Evolutionary conservation across 2,888 invertebrate genomes (phyloP).

Genomic region (Drosophila recens): DNA sequence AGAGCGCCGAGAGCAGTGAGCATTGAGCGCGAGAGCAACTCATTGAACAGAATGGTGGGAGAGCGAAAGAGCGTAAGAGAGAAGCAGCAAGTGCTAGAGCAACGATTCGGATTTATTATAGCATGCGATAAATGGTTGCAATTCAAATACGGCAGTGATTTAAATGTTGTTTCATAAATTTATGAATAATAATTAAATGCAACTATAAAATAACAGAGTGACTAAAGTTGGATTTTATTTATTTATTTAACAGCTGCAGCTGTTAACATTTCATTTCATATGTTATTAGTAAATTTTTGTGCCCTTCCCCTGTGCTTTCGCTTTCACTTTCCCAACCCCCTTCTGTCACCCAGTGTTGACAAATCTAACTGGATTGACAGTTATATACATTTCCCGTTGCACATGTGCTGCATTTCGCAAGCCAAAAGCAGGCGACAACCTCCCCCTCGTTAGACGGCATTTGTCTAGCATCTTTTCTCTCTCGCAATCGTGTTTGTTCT

Average conservation of each 20-base stretch:
- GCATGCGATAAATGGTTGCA: slow-evolving; percentile 60
- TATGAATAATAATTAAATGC: background rate
- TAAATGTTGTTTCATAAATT: background rate
- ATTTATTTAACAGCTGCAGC: slow-evolving; percentile 1
- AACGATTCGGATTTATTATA: slow-evolving; percentile 25
- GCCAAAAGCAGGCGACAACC: slow-evolving; percentile 17
- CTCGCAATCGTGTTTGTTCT: slow-evolving; percentile 23
- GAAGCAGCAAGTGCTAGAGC: slow-evolving; percentile 33
- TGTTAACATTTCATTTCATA: slow-evolving; percentile 2
- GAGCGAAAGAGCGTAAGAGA: slow-evolving; percentile 4
- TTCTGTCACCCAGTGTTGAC: slow-evolving; percentile 43
- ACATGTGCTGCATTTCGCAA: slow-evolving; percentile 62
- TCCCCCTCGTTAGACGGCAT: slow-evolving; percentile 39
- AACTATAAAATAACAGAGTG: background rate
- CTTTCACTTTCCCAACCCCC: slow-evolving; percentile 46
- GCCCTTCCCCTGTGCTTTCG: background rate
- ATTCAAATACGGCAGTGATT: background rate
- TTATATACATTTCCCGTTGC: slow-evolving; percentile 42
- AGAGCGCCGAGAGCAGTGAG: slow-evolving; percentile 2
- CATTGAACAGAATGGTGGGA: background rate
- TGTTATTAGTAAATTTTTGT: slow-evolving; percentile 3
- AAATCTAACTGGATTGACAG: slow-evolving; percentile 65
- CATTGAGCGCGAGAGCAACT: slow-evolving; percentile 21
- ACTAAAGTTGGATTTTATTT: background rate
- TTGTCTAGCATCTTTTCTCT: slow-evolving; percentile 60